Evolutionary conservation across 2,113 vertebrate species (phyloP).

Genomic region (Chaetura pelagica): DNA sequence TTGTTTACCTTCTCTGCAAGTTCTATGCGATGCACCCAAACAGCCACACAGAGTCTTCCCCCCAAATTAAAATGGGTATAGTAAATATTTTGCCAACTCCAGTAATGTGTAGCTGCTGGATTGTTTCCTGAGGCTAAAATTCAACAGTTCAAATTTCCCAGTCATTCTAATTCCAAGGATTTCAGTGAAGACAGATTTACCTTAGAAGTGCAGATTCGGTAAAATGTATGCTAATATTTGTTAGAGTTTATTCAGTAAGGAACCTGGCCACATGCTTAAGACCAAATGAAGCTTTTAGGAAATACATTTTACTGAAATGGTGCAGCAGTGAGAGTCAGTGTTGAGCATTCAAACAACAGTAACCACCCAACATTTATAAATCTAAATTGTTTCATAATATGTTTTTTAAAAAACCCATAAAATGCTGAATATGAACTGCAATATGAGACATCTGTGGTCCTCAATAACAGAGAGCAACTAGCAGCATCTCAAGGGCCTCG

Average conservation of each 20-base stretch:
- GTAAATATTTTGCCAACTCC: neutral
- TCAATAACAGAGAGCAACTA: conserved; percentile 67
- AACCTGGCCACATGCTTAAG: rapidly evolving
- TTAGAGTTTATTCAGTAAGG: neutral
- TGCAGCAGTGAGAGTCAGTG: neutral
- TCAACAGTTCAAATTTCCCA: neutral
- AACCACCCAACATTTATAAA: neutral
- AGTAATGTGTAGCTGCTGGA: neutral
- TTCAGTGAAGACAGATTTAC: neutral
- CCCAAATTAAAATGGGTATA: neutral
- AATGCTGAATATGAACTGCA: conserved; percentile 1
- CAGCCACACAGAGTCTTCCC: neutral
- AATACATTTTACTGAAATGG: neutral
- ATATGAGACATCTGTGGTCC: conserved; percentile 72
- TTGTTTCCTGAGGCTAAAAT: neutral
- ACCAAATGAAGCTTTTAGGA: neutral
- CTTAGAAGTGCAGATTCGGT: neutral
- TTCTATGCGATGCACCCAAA: neutral
- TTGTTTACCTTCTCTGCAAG: neutral
- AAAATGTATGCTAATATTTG: neutral
- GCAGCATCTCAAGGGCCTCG: conserved; percentile 70
- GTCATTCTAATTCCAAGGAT: neutral
- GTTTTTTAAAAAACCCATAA: neutral
- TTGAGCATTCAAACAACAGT: neutral
- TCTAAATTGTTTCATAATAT: neutral